These are phyloP conservation scores for Drosophila serrata DNA, from an alignment of 1,140 invertebrate species.

Conservation along the genomic window DNA sequence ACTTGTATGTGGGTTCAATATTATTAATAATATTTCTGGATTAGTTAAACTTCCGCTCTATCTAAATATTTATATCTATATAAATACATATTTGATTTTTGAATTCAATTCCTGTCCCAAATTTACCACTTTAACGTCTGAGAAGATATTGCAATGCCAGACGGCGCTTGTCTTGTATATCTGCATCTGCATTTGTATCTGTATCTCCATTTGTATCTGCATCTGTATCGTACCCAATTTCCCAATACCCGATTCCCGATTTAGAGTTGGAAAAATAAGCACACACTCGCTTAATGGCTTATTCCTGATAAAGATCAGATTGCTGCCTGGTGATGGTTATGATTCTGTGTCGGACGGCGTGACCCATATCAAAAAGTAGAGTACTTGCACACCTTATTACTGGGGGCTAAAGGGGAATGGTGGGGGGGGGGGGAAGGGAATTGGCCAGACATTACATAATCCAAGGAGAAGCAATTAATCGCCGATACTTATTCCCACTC, in stretches of 20 bases:
- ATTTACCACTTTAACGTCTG: not conserved
- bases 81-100: not conserved
- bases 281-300: conserved; percentile 60
- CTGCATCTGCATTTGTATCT: conserved; percentile 6
- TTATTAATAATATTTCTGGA: not conserved
- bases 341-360: conserved; percentile 29
- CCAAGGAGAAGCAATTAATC: conserved; percentile 58
- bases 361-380: conserved; percentile 57
- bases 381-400: conserved; percentile 56
- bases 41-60: not conserved
- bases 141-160: conserved; percentile 43
- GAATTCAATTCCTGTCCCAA: not conserved
- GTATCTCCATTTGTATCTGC: not conserved
- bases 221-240: too few relatives aligned
- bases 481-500: conserved; percentile 26
- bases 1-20: too few relatives aligned
- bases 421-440: not conserved
- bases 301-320: conserved; percentile 68
- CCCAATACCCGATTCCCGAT: conserved; percentile 18
- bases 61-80: not conserved
- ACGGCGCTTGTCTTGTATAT: conserved; percentile 27
- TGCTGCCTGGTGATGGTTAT: conserved; percentile 34
- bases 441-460: conserved; percentile 58
- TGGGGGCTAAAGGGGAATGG: not conserved
- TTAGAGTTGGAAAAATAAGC: conserved; percentile 9